Conservation (phyloP, 1,140 invertebrate species). For the Kradibia gibbosae region DNA sequence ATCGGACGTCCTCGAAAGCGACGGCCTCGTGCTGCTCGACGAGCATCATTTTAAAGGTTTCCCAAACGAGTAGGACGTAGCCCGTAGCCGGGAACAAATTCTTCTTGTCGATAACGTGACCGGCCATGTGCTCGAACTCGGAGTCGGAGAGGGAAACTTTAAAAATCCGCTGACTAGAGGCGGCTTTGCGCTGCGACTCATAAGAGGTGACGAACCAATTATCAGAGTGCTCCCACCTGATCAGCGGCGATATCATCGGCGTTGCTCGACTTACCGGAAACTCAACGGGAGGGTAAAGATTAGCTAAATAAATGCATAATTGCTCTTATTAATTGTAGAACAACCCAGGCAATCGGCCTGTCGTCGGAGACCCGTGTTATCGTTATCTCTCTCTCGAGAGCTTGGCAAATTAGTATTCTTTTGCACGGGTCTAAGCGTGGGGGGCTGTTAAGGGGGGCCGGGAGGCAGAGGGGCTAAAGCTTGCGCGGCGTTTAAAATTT, state of each 20-base stretch:
- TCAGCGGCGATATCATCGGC: conserved; percentile 78
- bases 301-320: conserved; percentile 18
- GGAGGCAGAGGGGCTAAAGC: background rate
- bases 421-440: too few species aligned
- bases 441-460: too few species aligned
- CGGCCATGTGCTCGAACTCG: conserved; percentile 82
- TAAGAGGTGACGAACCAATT: conserved; percentile 78
- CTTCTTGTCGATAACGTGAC: conserved; percentile 89
- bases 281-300: conserved; percentile 74
- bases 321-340: background rate
- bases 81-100: conserved; percentile 91
- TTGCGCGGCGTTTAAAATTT: background rate
- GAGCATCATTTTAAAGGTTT: conserved; percentile 84
- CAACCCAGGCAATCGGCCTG: too few species aligned
- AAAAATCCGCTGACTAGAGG: conserved; percentile 75
- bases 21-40: conserved; percentile 80
- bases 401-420: too few species aligned
- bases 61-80: conserved; percentile 88
- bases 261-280: conserved; percentile 81
- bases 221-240: conserved; percentile 91
- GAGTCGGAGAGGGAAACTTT: conserved; percentile 77
- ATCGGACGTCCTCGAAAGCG: conserved; percentile 87
- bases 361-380: too few species aligned
- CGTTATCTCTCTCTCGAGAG: too few species aligned
- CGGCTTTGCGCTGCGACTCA: conserved; percentile 71